Evolutionary conservation across 2,113 vertebrate species (phyloP), one percentile per base, ranked within the genome.

Genomic region (Engystomops pustulosus): DNA sequence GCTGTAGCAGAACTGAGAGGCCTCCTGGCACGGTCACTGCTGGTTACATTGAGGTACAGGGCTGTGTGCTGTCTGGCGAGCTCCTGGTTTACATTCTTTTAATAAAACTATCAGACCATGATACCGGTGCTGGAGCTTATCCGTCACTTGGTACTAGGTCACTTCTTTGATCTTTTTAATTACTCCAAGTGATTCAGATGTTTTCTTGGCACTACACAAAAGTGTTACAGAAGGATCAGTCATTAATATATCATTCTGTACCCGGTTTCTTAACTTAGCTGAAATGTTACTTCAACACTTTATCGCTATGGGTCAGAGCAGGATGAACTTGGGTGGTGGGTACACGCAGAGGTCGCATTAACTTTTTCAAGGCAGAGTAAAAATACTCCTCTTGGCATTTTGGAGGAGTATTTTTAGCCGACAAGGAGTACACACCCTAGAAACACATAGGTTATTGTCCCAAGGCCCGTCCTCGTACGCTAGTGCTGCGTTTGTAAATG

Each of bases 101-200:
- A 27, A 75, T 75, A 60, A 41, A 72, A 74, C 70, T 62, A 83
- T 17, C 81, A 83, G 81, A 74, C 81, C 81, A 83, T 81, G 79
- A 82, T 82, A 58, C 80, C 68, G 68, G 51, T 23, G 27, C n/a
- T 55, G 20, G 51, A 30, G 49, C 68, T 72, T 25, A 44, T 41
- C 36, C 53, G 51, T 32, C 15, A 74, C 15, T 82, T 44, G 36
- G 68, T 55, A 7, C 18, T 82, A 3, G 17, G 51, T 32, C 80
- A 32, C 17, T 27, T 60, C 80, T 82, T 82, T 82, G 80, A 74
- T 82, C 51, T 82, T 60, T 60, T 30, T 30, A 23, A 49, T 68
- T 27, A 58, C 20, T 70, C 62, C 12, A 60, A 47, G 45, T 44
- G 23, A 82, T 71, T 72, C 25, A 5, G 68, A 71, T 44, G 51